phyloP scores from a whole-genome alignment of 1,140 invertebrate genomes.

The Heliconius hewitsoni region DNA sequence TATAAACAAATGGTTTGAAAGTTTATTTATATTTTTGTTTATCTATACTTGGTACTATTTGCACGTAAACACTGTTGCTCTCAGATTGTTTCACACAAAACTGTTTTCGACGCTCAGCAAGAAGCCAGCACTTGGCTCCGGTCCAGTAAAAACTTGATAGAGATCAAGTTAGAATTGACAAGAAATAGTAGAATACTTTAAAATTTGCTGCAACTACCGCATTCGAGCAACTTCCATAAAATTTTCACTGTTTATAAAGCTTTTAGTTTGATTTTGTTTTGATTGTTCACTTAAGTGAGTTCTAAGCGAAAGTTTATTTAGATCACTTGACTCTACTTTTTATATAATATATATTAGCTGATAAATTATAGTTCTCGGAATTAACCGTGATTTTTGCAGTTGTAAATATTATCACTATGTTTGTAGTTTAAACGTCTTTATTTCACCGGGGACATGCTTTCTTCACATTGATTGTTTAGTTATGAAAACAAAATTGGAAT shows the following conservation, averaged over 20 bases:
- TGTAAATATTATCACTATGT: neutral
- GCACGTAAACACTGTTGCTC: slow-evolving; percentile 24
- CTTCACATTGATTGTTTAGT: too few species aligned
- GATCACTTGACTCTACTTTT: neutral
- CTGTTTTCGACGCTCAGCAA: slow-evolving; percentile 34
- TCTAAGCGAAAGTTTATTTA: slow-evolving; percentile 4
- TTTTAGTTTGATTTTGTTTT: slow-evolving; percentile 11
- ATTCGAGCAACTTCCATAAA: slow-evolving; percentile 14
- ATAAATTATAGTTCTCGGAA: neutral
- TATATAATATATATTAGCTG: neutral
- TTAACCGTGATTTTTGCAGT: neutral
- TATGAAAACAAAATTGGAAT: too few species aligned
- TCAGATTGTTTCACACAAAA: slow-evolving; percentile 22
- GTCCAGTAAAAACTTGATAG: slow-evolving; percentile 39
- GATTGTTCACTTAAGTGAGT: slow-evolving; percentile 3
- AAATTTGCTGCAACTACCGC: slow-evolving; percentile 23
- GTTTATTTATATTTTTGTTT: slow-evolving; percentile 6
- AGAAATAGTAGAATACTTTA: slow-evolving; percentile 32
- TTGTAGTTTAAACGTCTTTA: too few species aligned
- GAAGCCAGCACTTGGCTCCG: slow-evolving; percentile 31
- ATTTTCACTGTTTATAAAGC: slow-evolving; percentile 15
- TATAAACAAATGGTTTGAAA: neutral
- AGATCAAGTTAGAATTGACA: slow-evolving; percentile 43
- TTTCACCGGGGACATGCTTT: too few species aligned
- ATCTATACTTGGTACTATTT: neutral